A percentile compares a stretch with the other conserved stretches of the same genome.
These are phyloP conservation scores for Chorisops tibialis DNA, from an alignment of 2,888 invertebrate genomes.

Conservation along the genomic window DNA sequence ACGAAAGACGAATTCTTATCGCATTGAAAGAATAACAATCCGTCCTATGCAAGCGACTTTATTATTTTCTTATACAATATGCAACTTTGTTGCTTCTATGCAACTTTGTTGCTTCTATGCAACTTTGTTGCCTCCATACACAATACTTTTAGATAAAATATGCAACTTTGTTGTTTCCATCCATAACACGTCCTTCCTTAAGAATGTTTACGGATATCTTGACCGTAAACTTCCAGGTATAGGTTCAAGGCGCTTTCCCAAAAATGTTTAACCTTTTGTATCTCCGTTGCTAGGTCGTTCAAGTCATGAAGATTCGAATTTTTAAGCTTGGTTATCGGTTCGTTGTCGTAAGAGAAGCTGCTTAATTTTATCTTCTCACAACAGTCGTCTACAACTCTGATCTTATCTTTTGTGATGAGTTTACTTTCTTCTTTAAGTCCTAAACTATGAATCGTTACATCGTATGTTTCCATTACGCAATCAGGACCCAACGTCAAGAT, in stretches of 20 bases:
- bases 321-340: not conserved
- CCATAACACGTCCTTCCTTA: too few relatives aligned
- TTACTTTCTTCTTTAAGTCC: not conserved
- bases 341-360: not conserved
- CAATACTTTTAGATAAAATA: too few relatives aligned
- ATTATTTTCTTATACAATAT: too few relatives aligned
- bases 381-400: not conserved
- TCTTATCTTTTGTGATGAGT: not conserved
- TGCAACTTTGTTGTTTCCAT: too few relatives aligned
- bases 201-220: too few relatives aligned
- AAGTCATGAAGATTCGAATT: not conserved
- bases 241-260: not conserved
- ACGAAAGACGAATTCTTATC: too few relatives aligned
- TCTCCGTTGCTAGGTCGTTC: not conserved
- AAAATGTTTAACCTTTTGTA: not conserved
- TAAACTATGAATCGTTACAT: not conserved
- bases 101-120: too few relatives aligned
- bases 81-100: too few relatives aligned
- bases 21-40: too few relatives aligned
- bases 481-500: not conserved
- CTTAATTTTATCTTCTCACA: constrained; percentile 2
- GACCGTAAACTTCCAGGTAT: too few relatives aligned
- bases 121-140: too few relatives aligned
- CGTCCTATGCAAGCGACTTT: too few relatives aligned
- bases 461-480: not conserved